Percentiles rank a stretch among this genome's conserved stretches.
Evolutionary conservation across 2,797 vertebrate genomes (phyloP).

Genomic region (Rhinella marina): DNA sequence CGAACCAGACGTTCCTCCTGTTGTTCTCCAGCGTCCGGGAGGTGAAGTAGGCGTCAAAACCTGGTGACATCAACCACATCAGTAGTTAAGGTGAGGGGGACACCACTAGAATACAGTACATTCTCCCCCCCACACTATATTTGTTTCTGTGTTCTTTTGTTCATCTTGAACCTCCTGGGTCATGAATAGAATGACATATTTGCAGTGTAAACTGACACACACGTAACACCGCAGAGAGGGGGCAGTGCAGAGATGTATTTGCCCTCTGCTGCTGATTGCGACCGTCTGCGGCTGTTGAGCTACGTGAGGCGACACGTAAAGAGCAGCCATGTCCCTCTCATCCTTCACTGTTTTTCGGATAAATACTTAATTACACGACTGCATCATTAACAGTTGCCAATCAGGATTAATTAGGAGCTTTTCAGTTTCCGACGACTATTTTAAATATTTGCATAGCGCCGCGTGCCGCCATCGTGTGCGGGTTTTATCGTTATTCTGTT

Average conservation of each 20-base stretch:
- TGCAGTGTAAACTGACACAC: neutral
- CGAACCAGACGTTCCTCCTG: slow-evolving; percentile 94
- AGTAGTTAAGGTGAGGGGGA: too few species aligned
- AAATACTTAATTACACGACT: slow-evolving; percentile 43
- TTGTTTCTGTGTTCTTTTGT: neutral
- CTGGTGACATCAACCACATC: slow-evolving; percentile 68
- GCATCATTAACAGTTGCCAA: slow-evolving; percentile 48
- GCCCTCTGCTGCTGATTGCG: neutral
- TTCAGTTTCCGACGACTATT: slow-evolving; percentile 12
- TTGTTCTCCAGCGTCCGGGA: slow-evolving; percentile 92
- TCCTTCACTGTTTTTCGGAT: slow-evolving; percentile 15
- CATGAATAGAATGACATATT: neutral
- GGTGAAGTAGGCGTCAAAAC: slow-evolving; percentile 91
- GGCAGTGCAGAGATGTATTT: neutral
- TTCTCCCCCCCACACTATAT: neutral
- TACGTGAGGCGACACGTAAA: neutral
- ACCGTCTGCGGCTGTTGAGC: neutral
- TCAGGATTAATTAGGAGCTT: slow-evolving; percentile 59
- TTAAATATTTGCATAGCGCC: slow-evolving; percentile 40
- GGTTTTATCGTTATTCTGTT: too few species aligned
- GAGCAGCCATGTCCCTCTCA: neutral
- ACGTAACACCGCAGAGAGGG: neutral
- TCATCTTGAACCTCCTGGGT: neutral
- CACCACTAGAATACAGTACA: neutral
- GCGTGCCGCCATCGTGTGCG: neutral